A percentile compares a stretch with the other conserved stretches of the same genome.
Evolutionary conservation across 2,113 vertebrate species (phyloP).

Genomic region (Zootoca vivipara): DNA sequence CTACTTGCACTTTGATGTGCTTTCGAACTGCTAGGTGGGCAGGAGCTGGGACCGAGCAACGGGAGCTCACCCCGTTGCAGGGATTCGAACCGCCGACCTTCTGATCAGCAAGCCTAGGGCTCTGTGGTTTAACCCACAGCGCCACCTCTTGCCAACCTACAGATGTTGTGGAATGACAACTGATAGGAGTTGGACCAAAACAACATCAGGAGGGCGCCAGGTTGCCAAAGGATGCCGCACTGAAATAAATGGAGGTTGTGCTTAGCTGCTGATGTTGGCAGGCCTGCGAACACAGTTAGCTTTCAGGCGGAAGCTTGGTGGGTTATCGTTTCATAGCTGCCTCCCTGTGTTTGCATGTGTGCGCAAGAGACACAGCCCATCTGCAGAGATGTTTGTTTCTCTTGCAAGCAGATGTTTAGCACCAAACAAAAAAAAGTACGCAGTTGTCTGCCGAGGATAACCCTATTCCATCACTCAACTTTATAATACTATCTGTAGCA

Average conservation of each 20-base stretch:
- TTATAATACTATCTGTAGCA: neutral
- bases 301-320: neutral
- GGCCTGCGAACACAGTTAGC: neutral
- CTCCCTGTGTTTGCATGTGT: neutral
- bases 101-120: no score
- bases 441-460: neutral
- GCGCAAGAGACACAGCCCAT: neutral
- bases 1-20: no score
- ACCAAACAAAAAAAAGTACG: constrained; percentile 20
- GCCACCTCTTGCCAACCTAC: neutral
- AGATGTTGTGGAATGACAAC: no score
- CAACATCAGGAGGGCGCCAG: no score
- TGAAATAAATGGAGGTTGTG: neutral
- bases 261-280: no score
- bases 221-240: no score
- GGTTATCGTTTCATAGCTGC: constrained; percentile 30
- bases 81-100: no score
- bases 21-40: no score
- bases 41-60: no score
- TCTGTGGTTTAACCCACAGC: no score
- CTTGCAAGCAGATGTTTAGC: constrained; percentile 38
- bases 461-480: constrained; percentile 13
- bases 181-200: no score
- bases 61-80: no score
- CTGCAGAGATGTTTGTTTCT: constrained; percentile 37